These are phyloP conservation scores for Apotomis betuletana DNA, from an alignment of 2,888 invertebrate genomes.

Conservation along the genomic window DNA sequence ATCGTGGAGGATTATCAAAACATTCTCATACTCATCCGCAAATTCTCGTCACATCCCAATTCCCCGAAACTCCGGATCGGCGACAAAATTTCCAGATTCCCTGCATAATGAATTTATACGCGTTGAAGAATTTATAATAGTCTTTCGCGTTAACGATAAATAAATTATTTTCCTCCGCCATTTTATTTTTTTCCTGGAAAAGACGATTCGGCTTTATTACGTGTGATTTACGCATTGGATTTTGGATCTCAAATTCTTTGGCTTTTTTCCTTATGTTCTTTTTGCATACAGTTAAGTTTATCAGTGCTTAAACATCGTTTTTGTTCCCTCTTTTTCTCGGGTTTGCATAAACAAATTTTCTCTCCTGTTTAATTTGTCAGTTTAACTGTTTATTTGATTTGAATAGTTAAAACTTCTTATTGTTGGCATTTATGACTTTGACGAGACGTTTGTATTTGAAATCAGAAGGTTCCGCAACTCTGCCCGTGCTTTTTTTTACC, in stretches of 20 bases:
- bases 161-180: conserved; percentile 30
- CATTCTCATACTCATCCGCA: neutral
- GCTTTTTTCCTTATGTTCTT: neutral
- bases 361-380: too few relatives aligned
- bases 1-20: neutral
- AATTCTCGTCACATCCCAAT: neutral
- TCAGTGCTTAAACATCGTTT: too few relatives aligned
- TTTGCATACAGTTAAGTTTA: too few relatives aligned
- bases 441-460: too few relatives aligned
- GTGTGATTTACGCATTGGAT: conserved; percentile 9
- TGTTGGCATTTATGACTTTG: too few relatives aligned
- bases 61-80: neutral
- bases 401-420: too few relatives aligned
- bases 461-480: too few relatives aligned
- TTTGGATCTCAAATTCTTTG: neutral
- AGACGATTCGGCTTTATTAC: conserved; percentile 13
- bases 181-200: conserved; percentile 28
- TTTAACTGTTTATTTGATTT: too few relatives aligned
- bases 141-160: conserved; percentile 23
- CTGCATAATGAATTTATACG: conserved; percentile 37
- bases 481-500: too few relatives aligned
- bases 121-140: conserved; percentile 39
- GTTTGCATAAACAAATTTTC: too few relatives aligned
- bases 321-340: neutral
- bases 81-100: conserved; percentile 31